A percentile compares a stretch with the other conserved stretches of the same genome.
Evolutionary conservation across 2,888 invertebrate species (phyloP).

Genomic region (Atrina japonica): DNA sequence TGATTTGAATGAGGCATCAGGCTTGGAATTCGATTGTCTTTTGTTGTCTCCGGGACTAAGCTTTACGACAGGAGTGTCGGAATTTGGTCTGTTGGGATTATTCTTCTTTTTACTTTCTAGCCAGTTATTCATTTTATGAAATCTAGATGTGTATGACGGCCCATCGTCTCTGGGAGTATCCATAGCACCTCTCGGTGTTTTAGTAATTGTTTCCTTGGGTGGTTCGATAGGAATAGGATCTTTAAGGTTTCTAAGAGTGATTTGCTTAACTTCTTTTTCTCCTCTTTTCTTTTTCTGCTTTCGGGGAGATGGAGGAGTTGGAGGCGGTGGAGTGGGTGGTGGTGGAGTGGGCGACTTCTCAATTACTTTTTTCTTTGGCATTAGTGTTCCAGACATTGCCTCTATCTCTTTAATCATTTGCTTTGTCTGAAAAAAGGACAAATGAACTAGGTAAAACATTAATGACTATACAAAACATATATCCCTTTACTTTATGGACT

Average conservation of each 20-base stretch:
- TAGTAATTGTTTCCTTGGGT: no score
- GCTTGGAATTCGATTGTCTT: background rate
- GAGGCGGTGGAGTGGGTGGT: constrained; percentile 1
- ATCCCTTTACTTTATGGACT: no score
- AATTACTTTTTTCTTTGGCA: constrained; percentile 11
- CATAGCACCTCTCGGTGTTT: no score
- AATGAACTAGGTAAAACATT: background rate
- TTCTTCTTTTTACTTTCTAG: background rate
- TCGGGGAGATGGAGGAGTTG: constrained; percentile 3
- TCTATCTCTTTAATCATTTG: constrained; percentile 40
- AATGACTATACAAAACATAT: no score
- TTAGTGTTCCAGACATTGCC: constrained; percentile 30
- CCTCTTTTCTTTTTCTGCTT: constrained; percentile 6
- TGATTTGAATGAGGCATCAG: no score
- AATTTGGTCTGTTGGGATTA: constrained; percentile 2
- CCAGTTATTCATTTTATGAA: no score
- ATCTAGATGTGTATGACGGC: no score
- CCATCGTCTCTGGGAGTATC: no score
- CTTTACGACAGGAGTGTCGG: constrained; percentile 1
- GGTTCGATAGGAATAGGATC: no score
- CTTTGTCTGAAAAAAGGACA: constrained; percentile 20
- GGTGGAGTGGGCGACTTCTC: constrained; percentile 3
- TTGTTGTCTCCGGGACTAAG: background rate
- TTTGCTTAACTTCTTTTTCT: no score
- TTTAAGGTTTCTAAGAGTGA: no score